Conservation (phyloP, 2,113 vertebrate genomes). For the Actenoides hombroni region DNA sequence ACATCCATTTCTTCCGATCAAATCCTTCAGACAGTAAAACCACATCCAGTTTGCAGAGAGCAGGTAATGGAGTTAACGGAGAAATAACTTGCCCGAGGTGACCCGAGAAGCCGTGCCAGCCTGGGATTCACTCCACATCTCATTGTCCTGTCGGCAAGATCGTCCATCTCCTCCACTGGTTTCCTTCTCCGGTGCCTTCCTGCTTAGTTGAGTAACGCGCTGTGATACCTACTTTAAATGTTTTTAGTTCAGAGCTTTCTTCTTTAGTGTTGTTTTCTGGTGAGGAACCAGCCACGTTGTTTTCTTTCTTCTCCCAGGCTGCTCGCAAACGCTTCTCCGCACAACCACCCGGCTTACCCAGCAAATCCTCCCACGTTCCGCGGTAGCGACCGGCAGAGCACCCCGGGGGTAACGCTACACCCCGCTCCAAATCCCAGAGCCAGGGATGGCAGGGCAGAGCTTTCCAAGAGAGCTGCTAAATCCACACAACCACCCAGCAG, state of each 20-base stretch:
- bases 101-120: not conserved
- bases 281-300: not conserved
- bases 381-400: not conserved
- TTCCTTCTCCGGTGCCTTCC: not conserved
- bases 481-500: not conserved
- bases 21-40: not conserved
- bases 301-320: not conserved
- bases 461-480: not conserved
- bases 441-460: not conserved
- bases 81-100: not conserved
- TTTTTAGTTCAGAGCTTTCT: not conserved
- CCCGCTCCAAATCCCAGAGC: not conserved
- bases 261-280: not conserved
- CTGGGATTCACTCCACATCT: not conserved
- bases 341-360: not conserved
- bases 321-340: not conserved
- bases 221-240: not conserved
- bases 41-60: not conserved
- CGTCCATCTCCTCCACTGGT: not conserved
- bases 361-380: not conserved
- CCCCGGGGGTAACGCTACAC: not conserved
- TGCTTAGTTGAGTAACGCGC: not conserved
- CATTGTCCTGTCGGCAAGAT: not conserved
- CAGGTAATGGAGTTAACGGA: not conserved
- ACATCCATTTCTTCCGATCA: not conserved